Conservation (phyloP, 2,888 invertebrate species). For the Fragum sueziense region DNA sequence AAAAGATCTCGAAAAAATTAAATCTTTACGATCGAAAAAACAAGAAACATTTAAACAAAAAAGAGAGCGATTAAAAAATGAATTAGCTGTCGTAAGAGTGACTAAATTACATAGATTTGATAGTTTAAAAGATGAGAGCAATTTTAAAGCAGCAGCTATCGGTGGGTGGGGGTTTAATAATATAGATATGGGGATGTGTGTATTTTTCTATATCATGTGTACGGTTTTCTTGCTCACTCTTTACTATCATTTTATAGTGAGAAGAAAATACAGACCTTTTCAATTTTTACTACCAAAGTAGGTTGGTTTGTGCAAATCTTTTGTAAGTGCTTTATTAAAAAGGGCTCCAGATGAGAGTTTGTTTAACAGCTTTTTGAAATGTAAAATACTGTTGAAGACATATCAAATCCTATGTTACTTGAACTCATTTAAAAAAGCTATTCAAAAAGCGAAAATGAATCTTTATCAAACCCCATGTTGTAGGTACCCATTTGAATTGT, state of each 20-base stretch:
- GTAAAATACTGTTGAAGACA: background rate
- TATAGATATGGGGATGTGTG: slow-evolving; percentile 78
- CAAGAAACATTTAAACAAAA: slow-evolving; percentile 41
- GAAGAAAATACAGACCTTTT: slow-evolving; percentile 62
- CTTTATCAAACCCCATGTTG: no score
- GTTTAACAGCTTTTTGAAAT: background rate
- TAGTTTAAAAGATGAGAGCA: background rate
- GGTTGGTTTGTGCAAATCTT: background rate
- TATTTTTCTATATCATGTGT: slow-evolving; percentile 76
- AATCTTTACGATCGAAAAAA: slow-evolving; percentile 59
- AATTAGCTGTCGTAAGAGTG: slow-evolving; percentile 1
- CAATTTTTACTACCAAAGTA: slow-evolving; percentile 17
- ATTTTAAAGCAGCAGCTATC: background rate
- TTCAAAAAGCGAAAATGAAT: background rate
- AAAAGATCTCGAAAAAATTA: slow-evolving; percentile 70
- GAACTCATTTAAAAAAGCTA: background rate
- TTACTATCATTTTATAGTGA: slow-evolving; percentile 78
- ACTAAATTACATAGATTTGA: slow-evolving; percentile 3
- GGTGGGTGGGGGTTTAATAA: slow-evolving; percentile 65
- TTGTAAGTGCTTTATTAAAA: background rate
- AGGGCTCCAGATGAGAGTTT: background rate
- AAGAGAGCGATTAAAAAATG: slow-evolving; percentile 31
- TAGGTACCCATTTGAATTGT: no score
- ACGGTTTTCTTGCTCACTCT: slow-evolving; percentile 70
- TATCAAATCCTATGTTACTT: background rate